phyloP scores from a whole-genome alignment of 2,797 vertebrate species.

The Muscicapa striata region DNA sequence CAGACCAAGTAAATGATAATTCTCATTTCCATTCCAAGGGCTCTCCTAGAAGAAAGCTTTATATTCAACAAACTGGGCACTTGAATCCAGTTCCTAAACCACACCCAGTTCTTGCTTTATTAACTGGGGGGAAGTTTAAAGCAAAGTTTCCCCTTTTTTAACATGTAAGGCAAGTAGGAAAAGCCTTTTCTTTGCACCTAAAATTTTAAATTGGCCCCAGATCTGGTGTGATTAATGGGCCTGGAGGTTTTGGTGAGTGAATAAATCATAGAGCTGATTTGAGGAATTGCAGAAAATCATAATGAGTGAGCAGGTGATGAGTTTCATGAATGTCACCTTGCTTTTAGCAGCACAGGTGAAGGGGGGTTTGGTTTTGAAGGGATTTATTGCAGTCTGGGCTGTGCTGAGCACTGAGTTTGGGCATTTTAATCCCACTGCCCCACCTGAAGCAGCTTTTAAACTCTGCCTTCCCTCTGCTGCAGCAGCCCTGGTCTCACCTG shows the following conservation, averaged over 20 bases:
- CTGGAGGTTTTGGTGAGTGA: constrained; percentile 26
- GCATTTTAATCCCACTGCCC: neutral
- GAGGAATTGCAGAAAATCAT: neutral
- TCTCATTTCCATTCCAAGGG: neutral
- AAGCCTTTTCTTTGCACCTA: neutral
- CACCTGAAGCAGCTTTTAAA: rapidly evolving
- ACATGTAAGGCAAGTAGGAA: neutral
- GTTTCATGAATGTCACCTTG: constrained; percentile 34
- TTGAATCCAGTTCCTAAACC: neutral
- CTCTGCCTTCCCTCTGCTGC: neutral
- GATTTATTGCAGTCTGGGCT: neutral
- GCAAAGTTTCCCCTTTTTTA: neutral
- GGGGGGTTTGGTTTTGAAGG: neutral
- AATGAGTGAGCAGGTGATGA: constrained; percentile 38
- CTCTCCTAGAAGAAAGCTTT: neutral
- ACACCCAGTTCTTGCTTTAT: rapidly evolving
- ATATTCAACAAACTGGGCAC: neutral
- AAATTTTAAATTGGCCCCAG: neutral
- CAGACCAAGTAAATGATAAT: neutral
- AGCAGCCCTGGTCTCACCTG: neutral
- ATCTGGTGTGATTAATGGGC: neutral
- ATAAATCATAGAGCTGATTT: neutral
- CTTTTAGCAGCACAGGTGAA: constrained; percentile 1
- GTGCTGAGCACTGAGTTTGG: neutral
- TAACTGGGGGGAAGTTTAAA: neutral